phyloP scores from a whole-genome alignment of 2,113 vertebrate genomes.

The Heptranchias perlo region DNA sequence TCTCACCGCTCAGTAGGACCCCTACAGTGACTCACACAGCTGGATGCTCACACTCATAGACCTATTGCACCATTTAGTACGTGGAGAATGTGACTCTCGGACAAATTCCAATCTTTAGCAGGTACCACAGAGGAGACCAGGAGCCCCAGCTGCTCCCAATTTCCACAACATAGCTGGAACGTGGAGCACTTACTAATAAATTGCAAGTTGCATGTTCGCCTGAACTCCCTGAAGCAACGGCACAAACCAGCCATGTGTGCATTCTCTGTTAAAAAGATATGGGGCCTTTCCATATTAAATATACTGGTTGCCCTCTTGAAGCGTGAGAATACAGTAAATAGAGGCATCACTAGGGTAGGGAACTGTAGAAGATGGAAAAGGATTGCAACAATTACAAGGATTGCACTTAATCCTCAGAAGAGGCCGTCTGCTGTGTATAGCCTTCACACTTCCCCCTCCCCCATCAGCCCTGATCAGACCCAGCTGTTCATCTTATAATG shows the following conservation, averaged over 20 bases:
- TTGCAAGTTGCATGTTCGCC: constrained; percentile 46
- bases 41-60: not conserved
- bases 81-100: constrained; percentile 5
- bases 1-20: not conserved
- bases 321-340: not conserved
- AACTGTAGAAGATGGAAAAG: not conserved
- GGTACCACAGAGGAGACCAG: constrained; percentile 47
- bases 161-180: constrained; percentile 59
- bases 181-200: constrained; percentile 56
- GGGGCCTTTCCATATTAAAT: not conserved
- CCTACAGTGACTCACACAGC: not conserved
- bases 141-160: constrained; percentile 61
- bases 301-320: not conserved
- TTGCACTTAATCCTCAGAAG: not conserved
- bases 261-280: no score
- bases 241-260: not conserved
- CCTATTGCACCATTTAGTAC: constrained; percentile 46
- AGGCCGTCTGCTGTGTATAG: not conserved
- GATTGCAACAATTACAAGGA: not conserved
- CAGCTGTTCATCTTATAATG: not conserved
- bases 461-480: not conserved
- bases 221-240: not conserved
- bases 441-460: not conserved
- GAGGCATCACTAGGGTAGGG: not conserved
- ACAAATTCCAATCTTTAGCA: constrained; percentile 40